Evolutionary conservation across 2,113 vertebrate species (phyloP).

Genomic region (Ahaetulla prasina): DNA sequence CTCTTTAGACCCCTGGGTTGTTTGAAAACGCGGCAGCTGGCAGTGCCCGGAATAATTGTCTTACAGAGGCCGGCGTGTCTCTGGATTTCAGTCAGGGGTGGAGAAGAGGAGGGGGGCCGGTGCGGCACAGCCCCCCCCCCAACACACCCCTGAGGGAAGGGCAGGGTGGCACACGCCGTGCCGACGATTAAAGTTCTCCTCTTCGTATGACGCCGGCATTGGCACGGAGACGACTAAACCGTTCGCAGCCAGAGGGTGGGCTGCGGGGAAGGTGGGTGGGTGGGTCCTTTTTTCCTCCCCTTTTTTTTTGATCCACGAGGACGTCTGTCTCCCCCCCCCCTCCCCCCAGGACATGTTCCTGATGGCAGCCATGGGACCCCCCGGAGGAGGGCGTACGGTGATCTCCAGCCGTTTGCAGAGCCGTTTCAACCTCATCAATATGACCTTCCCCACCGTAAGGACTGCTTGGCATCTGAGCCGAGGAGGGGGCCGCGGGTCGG

Average conservation of each 20-base stretch:
- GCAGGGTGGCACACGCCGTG: neutral
- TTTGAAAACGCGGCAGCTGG: neutral
- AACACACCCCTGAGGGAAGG: too few relatives aligned
- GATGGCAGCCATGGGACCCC: constrained; percentile 84
- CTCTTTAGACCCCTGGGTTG: neutral
- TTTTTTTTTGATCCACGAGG: neutral
- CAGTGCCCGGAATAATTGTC: neutral
- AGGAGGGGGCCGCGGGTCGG: neutral
- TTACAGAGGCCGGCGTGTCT: neutral
- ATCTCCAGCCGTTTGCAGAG: constrained; percentile 83
- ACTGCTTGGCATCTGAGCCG: neutral
- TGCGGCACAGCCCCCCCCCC: neutral
- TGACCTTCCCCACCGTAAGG: constrained; percentile 86
- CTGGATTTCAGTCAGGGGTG: neutral
- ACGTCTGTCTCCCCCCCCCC: neutral
- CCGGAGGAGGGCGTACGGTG: constrained; percentile 81
- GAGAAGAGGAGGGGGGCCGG: too few relatives aligned
- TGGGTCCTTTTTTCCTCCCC: neutral
- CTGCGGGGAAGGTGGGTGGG: rapidly evolving
- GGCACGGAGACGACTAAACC: neutral
- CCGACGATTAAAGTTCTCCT: neutral
- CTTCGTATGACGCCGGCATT: constrained; percentile 1
- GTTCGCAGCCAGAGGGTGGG: neutral
- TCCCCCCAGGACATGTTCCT: constrained; percentile 80
- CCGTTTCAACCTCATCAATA: constrained; percentile 87